These are phyloP conservation scores for Chloropsis hardwickii DNA, from an alignment of 2,113 vertebrate genomes.

Conservation along the genomic window DNA sequence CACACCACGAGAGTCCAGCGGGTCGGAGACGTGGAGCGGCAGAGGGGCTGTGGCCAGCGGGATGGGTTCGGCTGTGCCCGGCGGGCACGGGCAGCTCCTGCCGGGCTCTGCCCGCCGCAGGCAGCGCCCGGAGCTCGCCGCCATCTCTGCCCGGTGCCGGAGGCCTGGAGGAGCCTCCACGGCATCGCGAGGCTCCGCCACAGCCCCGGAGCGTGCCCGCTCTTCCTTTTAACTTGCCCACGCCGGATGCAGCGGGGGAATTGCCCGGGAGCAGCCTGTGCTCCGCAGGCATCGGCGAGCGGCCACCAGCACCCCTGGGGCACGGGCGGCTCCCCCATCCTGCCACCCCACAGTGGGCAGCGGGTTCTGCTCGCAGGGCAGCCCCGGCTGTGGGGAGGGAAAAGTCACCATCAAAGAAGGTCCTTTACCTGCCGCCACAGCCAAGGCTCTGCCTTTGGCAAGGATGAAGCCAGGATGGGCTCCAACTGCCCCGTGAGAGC, in stretches of 20 bases:
- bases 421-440: background rate
- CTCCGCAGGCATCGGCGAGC: background rate
- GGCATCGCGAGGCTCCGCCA: background rate
- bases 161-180: background rate
- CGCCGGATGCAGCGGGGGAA: background rate
- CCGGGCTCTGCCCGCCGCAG: background rate
- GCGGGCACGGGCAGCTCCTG: background rate
- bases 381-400: background rate
- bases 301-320: background rate
- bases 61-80: background rate
- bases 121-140: accelerated
- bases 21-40: background rate
- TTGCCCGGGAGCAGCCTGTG: background rate
- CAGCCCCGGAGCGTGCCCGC: accelerated
- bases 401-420: background rate
- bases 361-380: background rate
- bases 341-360: background rate
- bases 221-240: background rate
- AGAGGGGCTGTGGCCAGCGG: accelerated
- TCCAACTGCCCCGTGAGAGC: background rate
- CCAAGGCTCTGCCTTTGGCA: background rate
- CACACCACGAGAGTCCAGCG: background rate
- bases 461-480: background rate
- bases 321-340: background rate
- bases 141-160: background rate